These are phyloP conservation scores for Phymanthus crucifer DNA, from an alignment of 92 coral and sea anemone species.

Conservation along the genomic window DNA sequence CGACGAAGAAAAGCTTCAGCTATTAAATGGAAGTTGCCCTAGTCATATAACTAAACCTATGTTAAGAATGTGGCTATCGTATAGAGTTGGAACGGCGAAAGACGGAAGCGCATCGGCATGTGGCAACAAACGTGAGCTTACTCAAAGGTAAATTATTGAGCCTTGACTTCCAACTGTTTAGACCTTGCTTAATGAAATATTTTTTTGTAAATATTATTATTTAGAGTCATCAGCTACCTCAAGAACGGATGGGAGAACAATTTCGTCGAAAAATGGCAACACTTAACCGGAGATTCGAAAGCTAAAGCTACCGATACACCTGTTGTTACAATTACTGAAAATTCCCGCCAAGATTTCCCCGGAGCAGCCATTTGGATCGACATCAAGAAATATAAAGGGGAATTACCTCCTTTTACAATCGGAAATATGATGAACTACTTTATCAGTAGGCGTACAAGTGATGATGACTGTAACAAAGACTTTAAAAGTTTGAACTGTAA, in stretches of 20 bases:
- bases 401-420: slow-evolving; percentile 15
- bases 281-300: background rate
- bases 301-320: background rate
- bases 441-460: background rate
- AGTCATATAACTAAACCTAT: slow-evolving; percentile 15
- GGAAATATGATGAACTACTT: background rate
- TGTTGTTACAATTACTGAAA: background rate
- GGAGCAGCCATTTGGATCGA: slow-evolving; percentile 16
- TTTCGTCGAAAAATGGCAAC: slow-evolving; percentile 45
- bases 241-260: slow-evolving; percentile 60
- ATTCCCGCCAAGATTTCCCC: slow-evolving; percentile 23
- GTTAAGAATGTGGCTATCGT: slow-evolving; percentile 27
- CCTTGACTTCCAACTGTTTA: background rate
- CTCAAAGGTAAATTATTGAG: background rate
- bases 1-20: slow-evolving; percentile 3
- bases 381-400: background rate
- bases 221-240: slow-evolving; percentile 47
- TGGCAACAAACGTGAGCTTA: slow-evolving; percentile 9
- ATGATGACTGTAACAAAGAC: slow-evolving; percentile 18
- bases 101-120: slow-evolving; percentile 32
- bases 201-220: no score
- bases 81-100: slow-evolving; percentile 31
- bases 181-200: no score
- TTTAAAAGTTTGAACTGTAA: slow-evolving; percentile 18
- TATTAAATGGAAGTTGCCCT: slow-evolving; percentile 31